A percentile compares a stretch with the other conserved stretches of the same genome.
phyloP scores from a whole-genome alignment of 2,113 vertebrate species.

The Xiphophorus hellerii region DNA sequence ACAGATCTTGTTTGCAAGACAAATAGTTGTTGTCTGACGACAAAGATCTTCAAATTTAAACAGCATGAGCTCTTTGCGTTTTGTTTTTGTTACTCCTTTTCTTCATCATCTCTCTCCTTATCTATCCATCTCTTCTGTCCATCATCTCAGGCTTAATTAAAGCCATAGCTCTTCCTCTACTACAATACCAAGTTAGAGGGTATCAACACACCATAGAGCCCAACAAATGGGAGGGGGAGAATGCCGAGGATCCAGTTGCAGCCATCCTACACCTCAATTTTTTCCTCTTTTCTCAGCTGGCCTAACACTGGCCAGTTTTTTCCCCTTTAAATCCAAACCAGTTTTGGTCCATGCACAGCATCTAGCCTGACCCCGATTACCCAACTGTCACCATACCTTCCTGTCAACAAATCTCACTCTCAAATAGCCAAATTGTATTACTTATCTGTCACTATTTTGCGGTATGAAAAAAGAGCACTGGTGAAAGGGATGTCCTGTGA shows the following conservation, averaged over 20 bases:
- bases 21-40: constrained; percentile 38
- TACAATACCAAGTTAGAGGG: constrained; percentile 70
- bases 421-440: constrained; percentile 60
- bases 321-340: constrained; percentile 37
- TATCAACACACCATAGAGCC: constrained; percentile 70
- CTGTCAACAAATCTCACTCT: constrained; percentile 53
- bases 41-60: constrained; percentile 52
- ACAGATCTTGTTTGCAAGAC: constrained; percentile 44
- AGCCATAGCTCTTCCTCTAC: constrained; percentile 63
- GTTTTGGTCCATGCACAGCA: constrained; percentile 32
- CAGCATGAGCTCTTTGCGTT: constrained; percentile 10
- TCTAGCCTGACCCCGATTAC: neutral
- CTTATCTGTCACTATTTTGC: constrained; percentile 64
- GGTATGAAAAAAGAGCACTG: constrained; percentile 44
- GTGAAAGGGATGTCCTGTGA: constrained; percentile 32
- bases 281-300: constrained; percentile 42
- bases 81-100: constrained; percentile 45
- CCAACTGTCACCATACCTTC: constrained; percentile 3
- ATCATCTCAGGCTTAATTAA: constrained; percentile 70
- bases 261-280: constrained; percentile 65
- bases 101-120: constrained; percentile 20
- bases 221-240: constrained; percentile 21
- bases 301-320: constrained; percentile 23
- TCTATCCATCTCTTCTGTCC: constrained; percentile 56
- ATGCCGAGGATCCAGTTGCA: constrained; percentile 63